Conservation (phyloP, 1,140 invertebrate genomes). For the Trichonephila inaurata region DNA sequence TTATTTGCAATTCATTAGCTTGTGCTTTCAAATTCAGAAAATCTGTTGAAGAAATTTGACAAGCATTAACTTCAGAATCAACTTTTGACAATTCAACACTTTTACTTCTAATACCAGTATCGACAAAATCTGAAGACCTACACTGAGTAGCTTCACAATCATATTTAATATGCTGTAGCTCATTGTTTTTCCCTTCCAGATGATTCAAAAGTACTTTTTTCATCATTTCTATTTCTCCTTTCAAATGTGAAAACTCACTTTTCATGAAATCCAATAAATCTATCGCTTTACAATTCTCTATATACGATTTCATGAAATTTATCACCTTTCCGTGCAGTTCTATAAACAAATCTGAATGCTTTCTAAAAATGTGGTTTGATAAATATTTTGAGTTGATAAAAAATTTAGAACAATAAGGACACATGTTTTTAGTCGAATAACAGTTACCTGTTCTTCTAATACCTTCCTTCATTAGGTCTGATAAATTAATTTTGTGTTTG, state of each 20-base stretch:
- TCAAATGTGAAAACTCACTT: slow-evolving; percentile 28
- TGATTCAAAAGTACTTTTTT: background rate
- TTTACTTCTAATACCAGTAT: too few species aligned
- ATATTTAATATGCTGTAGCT: too few species aligned
- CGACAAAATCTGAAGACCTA: too few species aligned
- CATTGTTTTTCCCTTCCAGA: background rate
- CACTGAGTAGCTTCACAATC: too few species aligned
- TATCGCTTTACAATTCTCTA: too few species aligned
- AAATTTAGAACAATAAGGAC: slow-evolving; percentile 40
- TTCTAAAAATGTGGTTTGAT: slow-evolving; percentile 36
- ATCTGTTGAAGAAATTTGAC: background rate
- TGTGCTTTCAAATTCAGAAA: background rate
- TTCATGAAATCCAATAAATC: background rate
- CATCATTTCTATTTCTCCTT: slow-evolving; percentile 8
- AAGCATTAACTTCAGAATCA: background rate
- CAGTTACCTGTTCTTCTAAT: background rate
- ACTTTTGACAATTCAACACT: background rate
- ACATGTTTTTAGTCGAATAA: background rate
- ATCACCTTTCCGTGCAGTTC: background rate
- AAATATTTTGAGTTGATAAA: slow-evolving; percentile 15
- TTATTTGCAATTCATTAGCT: slow-evolving; percentile 5
- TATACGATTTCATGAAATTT: background rate
- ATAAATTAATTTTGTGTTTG: background rate
- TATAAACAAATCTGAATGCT: slow-evolving; percentile 4
- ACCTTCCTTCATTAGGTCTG: background rate